These are phyloP conservation scores for Drosophila stalkeri DNA, from an alignment of 2,888 invertebrate genomes.

Conservation along the genomic window DNA sequence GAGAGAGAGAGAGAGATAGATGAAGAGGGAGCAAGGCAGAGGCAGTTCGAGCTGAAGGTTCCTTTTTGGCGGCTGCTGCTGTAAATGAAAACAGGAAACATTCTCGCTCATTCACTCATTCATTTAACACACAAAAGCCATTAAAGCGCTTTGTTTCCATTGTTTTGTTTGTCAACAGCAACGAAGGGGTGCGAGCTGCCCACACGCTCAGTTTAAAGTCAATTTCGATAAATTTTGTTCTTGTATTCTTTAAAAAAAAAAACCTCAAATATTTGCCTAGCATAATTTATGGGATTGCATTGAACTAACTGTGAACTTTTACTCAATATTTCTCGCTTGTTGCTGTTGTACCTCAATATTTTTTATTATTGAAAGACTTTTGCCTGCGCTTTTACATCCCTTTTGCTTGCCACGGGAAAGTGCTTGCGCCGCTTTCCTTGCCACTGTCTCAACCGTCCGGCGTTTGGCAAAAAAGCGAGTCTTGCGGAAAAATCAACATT, in stretches of 20 bases:
- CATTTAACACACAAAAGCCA: conserved; percentile 80
- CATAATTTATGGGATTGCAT: conserved; percentile 17
- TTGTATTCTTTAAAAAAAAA: not conserved
- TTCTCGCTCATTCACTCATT: conserved; percentile 72
- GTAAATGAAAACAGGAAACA: conserved; percentile 80
- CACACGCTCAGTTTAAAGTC: conserved; percentile 9
- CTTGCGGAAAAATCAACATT: conserved; percentile 81
- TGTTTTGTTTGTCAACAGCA: conserved; percentile 76
- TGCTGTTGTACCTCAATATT: conserved; percentile 59
- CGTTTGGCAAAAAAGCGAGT: conserved; percentile 69
- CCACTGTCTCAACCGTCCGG: conserved; percentile 50
- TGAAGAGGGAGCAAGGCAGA: not conserved
- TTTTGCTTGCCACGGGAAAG: conserved; percentile 39
- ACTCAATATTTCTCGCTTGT: conserved; percentile 38
- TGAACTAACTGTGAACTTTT: conserved; percentile 51
- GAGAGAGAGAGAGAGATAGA: not conserved
- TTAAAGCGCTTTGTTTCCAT: conserved; percentile 77
- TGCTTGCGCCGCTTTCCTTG: conserved; percentile 42
- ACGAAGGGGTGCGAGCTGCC: conserved; percentile 7
- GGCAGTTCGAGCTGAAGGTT: not conserved
- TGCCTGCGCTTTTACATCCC: conserved; percentile 52
- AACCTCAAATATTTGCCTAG: conserved; percentile 1
- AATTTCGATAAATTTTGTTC: conserved; percentile 3
- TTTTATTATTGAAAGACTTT: conserved; percentile 73
- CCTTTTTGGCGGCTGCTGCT: conserved; percentile 59